Base-by-base conservation (phyloP, 2,888 invertebrate genomes). In the Papilio gigon region DNA sequence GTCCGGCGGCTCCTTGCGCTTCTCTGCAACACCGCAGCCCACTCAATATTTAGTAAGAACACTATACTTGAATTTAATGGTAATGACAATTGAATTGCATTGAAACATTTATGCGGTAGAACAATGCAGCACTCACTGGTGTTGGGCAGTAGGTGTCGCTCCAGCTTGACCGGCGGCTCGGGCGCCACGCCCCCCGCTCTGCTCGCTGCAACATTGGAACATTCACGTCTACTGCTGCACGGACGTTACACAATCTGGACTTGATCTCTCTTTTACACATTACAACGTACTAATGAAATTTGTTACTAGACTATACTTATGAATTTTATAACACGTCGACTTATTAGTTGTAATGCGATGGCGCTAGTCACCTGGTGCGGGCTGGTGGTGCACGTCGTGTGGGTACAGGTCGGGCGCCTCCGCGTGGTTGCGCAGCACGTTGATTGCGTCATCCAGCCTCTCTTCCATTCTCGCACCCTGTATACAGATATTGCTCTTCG, bases 401-500 rank as follows among this genome's bases (percentile, higher is more conserved):
- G 89, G 88, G 79, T 88, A 90, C 4, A 92, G 81, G 1, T 91
- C 90, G 77, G 96, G 96, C 71, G 97, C 97, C 89, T 98, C 98
- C 65, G 98, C 98, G 89, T 98, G 98, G 89, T 98, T 98, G 81
- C 98, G 94, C 77, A 98, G 92, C 68, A 98, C 98, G 87, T 98
- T 98, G 81, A 98, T 97, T 73, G 98, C 98, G 92, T 98, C 98
- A 85, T 98, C 98, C 82, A 98, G 90, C 73, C 98, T 93, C 89
- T 98, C 98, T 89, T 98, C 98, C 97, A 98, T 98, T 70, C 97
- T 94, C 78, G 97, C 96, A 76, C 97, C 97, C 95, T 97, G 84
- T 9, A 35, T 17, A 22, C 0, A 11, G 3, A n/a, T 17, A 9
- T n/a, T 25, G 14, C 5, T 14, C 5, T 33, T 35, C 1, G 1